phyloP scores from a whole-genome alignment of 2,888 invertebrate species.

The Chymomyza fuscimana region DNA sequence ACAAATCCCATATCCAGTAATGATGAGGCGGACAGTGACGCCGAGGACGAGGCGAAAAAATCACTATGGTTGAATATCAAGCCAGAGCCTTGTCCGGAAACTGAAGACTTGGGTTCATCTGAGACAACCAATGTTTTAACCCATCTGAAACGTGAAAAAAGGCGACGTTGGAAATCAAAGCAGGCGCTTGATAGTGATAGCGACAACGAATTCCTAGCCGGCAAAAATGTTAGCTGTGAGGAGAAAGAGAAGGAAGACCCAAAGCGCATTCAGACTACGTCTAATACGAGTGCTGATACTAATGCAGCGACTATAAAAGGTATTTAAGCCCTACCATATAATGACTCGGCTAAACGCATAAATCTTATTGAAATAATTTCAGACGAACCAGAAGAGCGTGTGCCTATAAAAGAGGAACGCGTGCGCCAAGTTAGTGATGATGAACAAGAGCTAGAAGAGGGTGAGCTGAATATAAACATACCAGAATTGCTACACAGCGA shows the following conservation, averaged over 20 bases:
- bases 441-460: constrained; percentile 19
- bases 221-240: background rate
- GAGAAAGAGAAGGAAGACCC: background rate
- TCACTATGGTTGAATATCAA: constrained; percentile 61
- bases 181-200: constrained; percentile 2
- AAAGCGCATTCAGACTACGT: constrained; percentile 11
- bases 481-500: constrained; percentile 33
- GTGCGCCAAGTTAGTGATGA: background rate
- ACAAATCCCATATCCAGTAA: constrained; percentile 76
- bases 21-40: constrained; percentile 61
- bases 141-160: constrained; percentile 32
- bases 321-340: background rate
- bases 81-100: constrained; percentile 48
- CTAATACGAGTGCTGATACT: background rate
- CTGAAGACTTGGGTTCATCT: constrained; percentile 25
- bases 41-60: constrained; percentile 50
- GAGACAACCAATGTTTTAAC: constrained; percentile 1
- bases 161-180: constrained; percentile 26
- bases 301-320: background rate
- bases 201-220: background rate
- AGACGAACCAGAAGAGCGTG: background rate
- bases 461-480: constrained; percentile 18
- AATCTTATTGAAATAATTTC: background rate
- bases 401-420: background rate
- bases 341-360: background rate